Evolutionary conservation across 1,140 invertebrate species (phyloP), one percentile per base, ranked within the genome.

Genomic region (Trichonephila clavata): DNA sequence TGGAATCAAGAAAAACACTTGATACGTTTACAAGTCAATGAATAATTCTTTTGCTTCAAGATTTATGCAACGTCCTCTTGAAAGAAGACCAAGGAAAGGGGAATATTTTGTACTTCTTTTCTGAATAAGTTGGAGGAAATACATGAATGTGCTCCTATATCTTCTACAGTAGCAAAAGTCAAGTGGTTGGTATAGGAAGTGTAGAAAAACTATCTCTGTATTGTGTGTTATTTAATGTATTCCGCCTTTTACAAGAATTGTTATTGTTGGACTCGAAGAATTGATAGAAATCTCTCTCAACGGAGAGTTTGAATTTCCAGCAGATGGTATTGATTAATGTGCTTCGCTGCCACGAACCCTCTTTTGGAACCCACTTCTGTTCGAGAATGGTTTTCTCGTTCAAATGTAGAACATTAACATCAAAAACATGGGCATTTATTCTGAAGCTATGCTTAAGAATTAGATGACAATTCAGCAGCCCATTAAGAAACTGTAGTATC

Each of bases 11-110:
- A 92, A 92, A 86, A 92, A 92, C 86, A 88, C 57, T 87, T 93
- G 84, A 93, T 93, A 80, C 43, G 84, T 93, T 88, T 93, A 93
- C 92, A 87, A 87, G 65, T 87, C 84, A 59, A 93, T 93, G 92
- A 93, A 93, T 93, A 93, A 93, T 93, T 93, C 92, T 71, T 59
- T 63, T 61, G 32, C 84, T 61, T 77, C 20, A 90, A 80, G 24
- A 81, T 27, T 80, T 81, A 77, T 90, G 50, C 87, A 32, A 61
- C 20, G 27, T 20, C 84, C 59, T 63, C 59, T 83, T 57, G 71
- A 77, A 77, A 39, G 71, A 24, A 20, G 27, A 27, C 18, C 18
- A 32, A 39, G 16, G 71, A 4, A 39, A 3, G 27, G 32, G 27
- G 32, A 77, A 77, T 77, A 77, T 77, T 77, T 32, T 27, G 24